Base-by-base conservation (phyloP, 2,888 invertebrate genomes). In the Magallana nippona region DNA sequence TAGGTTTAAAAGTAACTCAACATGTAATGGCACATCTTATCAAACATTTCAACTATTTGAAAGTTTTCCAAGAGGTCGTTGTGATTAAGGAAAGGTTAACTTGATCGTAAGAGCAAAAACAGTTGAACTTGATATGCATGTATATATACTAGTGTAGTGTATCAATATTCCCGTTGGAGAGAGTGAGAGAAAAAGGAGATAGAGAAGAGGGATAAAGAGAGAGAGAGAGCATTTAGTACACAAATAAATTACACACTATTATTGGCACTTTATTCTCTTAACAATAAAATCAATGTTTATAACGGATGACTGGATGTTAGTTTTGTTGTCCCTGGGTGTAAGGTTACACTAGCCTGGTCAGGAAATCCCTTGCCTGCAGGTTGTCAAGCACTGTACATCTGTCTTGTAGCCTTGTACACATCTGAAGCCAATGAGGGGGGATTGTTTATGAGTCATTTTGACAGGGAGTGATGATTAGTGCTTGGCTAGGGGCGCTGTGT, bases 401-500 rank as follows among this genome's bases (percentile, higher is more conserved):
- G 27, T 71, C 71, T 27, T 71, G 44, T 32, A 71, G 71, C 27
- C 60, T 27, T 10, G 71, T 15, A 32, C 27, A 71, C 71, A 71
- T 71, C 71, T 71, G 71, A 71, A 71, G 22, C 71, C 71, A 71
- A 71, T 71, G 71, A 71, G 71, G 22, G 22, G 15, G 71, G 32
- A 22, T 71, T 71, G 71, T 71, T 71, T 71, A 71, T 71, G 71
- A 71, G 71, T 71, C 71, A 71, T 71, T 71, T 71, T 71, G 71
- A 71, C 71, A 71, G 71, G 15, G 27, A 71, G 27, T 10, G 71
- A 71, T 71, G 71, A 71, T 71, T 71, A 71, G 71, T 27, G 27
- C 71, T 71, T 71, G 71, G 71, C 71, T 71, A 22, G 13, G 22
- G 71, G 71, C 71, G 11, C 15, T 71, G 71, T 71, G 71, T 60